Evolutionary conservation across 2,888 invertebrate genomes (phyloP).

Genomic region (Torymus aiolomorphi): DNA sequence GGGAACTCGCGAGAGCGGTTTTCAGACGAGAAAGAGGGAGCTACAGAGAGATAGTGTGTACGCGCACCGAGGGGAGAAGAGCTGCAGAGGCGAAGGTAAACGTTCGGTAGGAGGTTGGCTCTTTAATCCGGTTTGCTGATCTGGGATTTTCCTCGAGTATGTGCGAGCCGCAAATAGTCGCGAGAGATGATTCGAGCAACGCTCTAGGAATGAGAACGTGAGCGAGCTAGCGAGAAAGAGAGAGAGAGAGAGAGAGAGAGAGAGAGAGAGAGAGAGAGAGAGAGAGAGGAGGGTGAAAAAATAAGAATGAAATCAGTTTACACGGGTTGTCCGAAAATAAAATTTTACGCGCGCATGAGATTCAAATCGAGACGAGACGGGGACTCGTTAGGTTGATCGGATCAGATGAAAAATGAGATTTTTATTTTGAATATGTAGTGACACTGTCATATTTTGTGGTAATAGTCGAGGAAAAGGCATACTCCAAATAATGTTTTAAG

Average conservation of each 20-base stretch:
- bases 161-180: slow-evolving; percentile 46
- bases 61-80: background rate
- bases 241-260: too few relatives aligned
- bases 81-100: slow-evolving; percentile 24
- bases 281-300: slow-evolving; percentile 16
- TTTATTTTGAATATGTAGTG: background rate
- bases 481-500: too few relatives aligned
- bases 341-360: slow-evolving; percentile 36
- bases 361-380: slow-evolving; percentile 34
- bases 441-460: too few relatives aligned
- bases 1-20: slow-evolving; percentile 10
- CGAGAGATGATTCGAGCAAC: slow-evolving; percentile 30
- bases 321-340: slow-evolving; percentile 20
- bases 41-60: background rate
- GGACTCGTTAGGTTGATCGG: slow-evolving; percentile 37
- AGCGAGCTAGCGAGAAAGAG: background rate
- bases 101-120: slow-evolving; percentile 19
- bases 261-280: too few relatives aligned
- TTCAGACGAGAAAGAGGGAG: background rate
- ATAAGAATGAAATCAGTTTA: slow-evolving; percentile 29
- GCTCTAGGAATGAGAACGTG: slow-evolving; percentile 11
- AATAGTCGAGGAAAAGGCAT: too few relatives aligned
- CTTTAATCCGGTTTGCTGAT: slow-evolving; percentile 54
- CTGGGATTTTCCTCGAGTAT: slow-evolving; percentile 38
- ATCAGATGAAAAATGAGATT: slow-evolving; percentile 44